Evolutionary conservation across 2,113 vertebrate species (phyloP).

Genomic region (Sylvicapra grimmia): DNA sequence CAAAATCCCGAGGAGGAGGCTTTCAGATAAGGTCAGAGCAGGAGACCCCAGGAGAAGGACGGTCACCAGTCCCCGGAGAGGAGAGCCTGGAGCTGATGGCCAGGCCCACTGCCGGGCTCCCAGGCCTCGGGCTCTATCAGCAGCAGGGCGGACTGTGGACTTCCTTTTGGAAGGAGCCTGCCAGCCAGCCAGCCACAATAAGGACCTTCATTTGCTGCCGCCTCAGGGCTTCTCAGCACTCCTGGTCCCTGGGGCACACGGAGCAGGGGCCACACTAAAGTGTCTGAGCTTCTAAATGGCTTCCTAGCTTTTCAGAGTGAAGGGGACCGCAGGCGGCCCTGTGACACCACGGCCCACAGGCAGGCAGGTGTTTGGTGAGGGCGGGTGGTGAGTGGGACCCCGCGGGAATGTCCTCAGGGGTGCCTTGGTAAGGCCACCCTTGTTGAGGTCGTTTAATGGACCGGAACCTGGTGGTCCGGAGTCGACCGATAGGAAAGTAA

Average conservation of each 20-base stretch:
- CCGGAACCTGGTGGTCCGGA: fast-evolving
- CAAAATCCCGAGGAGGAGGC: neutral
- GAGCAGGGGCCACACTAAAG: neutral
- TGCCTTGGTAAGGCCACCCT: fast-evolving
- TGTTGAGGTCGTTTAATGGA: neutral
- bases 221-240: neutral
- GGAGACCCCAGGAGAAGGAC: neutral
- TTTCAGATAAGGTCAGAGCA: fast-evolving
- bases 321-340: neutral
- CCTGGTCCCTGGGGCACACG: fast-evolving
- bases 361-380: neutral
- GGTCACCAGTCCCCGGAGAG: fast-evolving
- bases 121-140: no score
- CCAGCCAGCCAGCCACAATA: fast-evolving
- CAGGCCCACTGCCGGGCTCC: fast-evolving
- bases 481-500: neutral
- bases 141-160: neutral
- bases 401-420: fast-evolving
- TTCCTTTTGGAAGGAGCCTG: neutral
- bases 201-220: fast-evolving
- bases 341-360: fast-evolving
- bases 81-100: fast-evolving
- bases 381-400: neutral
- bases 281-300: neutral
- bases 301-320: neutral